Evolutionary conservation across 1,140 invertebrate genomes (phyloP).

Genomic region (Drosophila varians): DNA sequence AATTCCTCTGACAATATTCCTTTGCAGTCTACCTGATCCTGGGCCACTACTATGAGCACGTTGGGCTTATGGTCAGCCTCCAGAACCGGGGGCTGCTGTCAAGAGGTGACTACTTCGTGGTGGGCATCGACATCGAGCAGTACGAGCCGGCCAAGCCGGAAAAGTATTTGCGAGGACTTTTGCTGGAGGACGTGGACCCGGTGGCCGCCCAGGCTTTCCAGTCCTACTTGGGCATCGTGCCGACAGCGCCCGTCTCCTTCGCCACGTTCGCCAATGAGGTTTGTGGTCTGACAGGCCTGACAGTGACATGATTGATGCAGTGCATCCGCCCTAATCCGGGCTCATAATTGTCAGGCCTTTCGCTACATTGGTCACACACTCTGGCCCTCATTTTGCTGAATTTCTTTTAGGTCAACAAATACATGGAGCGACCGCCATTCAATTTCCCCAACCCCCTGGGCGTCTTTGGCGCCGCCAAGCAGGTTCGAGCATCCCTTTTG

Average conservation of each 20-base stretch:
- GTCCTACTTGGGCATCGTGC: conserved; percentile 90
- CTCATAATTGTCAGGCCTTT: conserved; percentile 25
- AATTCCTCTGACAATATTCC: background rate
- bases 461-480: conserved; percentile 88
- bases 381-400: conserved; percentile 11
- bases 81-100: conserved; percentile 92
- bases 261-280: conserved; percentile 89
- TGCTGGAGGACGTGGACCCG: conserved; percentile 86
- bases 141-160: conserved; percentile 90
- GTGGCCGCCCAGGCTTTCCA: conserved; percentile 85
- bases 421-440: conserved; percentile 92
- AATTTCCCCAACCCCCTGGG: conserved; percentile 92
- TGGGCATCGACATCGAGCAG: conserved; percentile 91
- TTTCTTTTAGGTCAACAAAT: conserved; percentile 87
- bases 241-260: conserved; percentile 88
- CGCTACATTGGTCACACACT: conserved; percentile 34
- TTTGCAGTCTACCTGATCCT: conserved; percentile 94
- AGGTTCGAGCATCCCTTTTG: conserved; percentile 84
- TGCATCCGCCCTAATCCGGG: conserved; percentile 6
- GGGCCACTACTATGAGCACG: conserved; percentile 93
- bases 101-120: conserved; percentile 86
- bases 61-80: conserved; percentile 92
- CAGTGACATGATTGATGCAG: conserved; percentile 38
- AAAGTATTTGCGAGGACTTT: conserved; percentile 90
- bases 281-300: conserved; percentile 14